phyloP scores from a whole-genome alignment of 1,140 invertebrate species.

The Acromyrmex echinatior region DNA sequence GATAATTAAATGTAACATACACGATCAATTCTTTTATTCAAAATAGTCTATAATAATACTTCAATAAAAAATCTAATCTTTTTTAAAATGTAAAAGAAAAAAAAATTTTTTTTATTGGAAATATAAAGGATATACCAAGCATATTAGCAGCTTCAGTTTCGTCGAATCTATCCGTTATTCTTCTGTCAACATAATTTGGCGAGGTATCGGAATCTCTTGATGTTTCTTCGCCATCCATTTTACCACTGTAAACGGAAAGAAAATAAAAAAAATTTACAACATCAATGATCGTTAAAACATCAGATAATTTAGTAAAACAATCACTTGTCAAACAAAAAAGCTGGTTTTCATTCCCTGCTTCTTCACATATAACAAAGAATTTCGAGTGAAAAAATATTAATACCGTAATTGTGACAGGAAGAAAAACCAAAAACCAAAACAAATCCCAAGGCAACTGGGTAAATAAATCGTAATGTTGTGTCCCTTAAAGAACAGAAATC shows the following conservation, averaged over 20 bases:
- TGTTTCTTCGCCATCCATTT: constrained; percentile 95
- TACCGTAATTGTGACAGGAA: not conserved
- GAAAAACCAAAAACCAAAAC: not conserved
- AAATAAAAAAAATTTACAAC: constrained; percentile 1
- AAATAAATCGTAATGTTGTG: not conserved
- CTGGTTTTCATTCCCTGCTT: not conserved
- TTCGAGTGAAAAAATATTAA: not conserved
- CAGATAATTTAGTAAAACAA: not conserved
- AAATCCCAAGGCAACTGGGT: not conserved
- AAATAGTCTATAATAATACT: not conserved
- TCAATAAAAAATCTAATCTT: not conserved
- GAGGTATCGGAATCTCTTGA: constrained; percentile 96
- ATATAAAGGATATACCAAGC: constrained; percentile 89
- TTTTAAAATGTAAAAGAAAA: constrained; percentile 32
- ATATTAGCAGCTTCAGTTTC: constrained; percentile 99
- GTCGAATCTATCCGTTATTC: constrained; percentile 93
- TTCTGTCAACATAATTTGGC: constrained; percentile 91
- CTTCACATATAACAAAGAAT: not conserved
- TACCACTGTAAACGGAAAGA: constrained; percentile 78
- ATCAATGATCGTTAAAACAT: not conserved
- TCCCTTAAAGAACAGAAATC: not conserved
- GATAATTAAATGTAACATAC: not conserved
- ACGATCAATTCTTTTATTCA: constrained; percentile 16
- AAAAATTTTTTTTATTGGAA: constrained; percentile 16
- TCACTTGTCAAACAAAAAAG: not conserved